Base-by-base conservation (phyloP, 2,888 invertebrate genomes). In the Polyommatus icarus region DNA sequence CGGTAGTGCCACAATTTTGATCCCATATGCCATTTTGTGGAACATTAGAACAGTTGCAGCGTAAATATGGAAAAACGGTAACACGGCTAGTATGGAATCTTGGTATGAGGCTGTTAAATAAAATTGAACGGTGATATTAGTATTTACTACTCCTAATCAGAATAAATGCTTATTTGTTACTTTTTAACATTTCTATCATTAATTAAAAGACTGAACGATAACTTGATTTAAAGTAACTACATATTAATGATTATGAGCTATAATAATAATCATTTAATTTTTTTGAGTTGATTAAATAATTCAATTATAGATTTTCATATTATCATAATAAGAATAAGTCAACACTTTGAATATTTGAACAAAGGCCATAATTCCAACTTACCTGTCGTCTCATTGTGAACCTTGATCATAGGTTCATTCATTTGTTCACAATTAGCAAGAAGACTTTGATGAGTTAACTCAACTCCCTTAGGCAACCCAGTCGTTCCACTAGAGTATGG, bases 401-500 rank as follows among this genome's bases (percentile, higher is more conserved):
- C 81, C 29, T 79, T 83, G 7, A 94, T 85, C 0, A 80, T 72
- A 0, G 88, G 87, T 1, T 91, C 89, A 79, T 88, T 90, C 57
- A 93, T 83, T 81, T 94, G 94, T 79, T 90, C 84, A 78, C 91
- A 87, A 82, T 96, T 95, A 0, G 95, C 86, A 12, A 95, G 85
- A 10, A 96, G 84, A 86, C 95, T 96, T 76, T 84, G 90, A 87
- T 97, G 96, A 0, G 96, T 94, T 0, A 97, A 84, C 83, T 95
- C 94, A 0, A 97, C 97, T 3, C 97, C 97, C 92, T 97, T 97
- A 0, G 97, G 96, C 76, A 97, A 81, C 0, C 98, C 98, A 0
- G 98, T 98, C 0, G 98, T 98, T 0, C 97, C 97, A 84, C 98
- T 98, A 0, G 98, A 98, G 91, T 97, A 98, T 0, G 98, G 98